phyloP scores from a whole-genome alignment of 2,888 invertebrate species.

The Pantelozetes paolii region DNA sequence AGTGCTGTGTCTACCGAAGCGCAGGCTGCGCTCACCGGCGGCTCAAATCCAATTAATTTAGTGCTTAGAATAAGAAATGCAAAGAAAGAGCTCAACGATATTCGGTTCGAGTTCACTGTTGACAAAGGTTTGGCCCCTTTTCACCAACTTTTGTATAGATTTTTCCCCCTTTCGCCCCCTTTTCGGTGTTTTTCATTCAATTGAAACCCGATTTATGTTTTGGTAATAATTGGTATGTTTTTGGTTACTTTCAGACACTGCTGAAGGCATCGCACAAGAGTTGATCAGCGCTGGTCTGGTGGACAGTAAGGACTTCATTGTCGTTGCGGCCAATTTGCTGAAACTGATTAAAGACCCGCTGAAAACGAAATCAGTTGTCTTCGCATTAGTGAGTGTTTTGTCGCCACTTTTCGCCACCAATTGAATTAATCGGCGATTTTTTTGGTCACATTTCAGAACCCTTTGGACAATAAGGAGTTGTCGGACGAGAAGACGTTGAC shows the following conservation, averaged over 20 bases:
- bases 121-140: slow-evolving; percentile 59
- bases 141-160: too few species aligned
- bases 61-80: slow-evolving; percentile 86
- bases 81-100: slow-evolving; percentile 88
- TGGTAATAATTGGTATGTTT: too few species aligned
- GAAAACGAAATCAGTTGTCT: slow-evolving; percentile 63
- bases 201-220: slow-evolving; percentile 7
- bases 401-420: too few species aligned
- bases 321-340: slow-evolving; percentile 89
- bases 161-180: too few species aligned
- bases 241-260: slow-evolving; percentile 53
- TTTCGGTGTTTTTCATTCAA: background rate
- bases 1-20: background rate
- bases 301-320: slow-evolving; percentile 79
- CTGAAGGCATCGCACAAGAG: slow-evolving; percentile 90
- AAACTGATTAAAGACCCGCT: slow-evolving; percentile 73
- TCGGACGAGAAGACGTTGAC: slow-evolving; percentile 90
- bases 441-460: slow-evolving; percentile 52
- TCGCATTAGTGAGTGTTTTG: slow-evolving; percentile 67
- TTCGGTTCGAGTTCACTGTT: slow-evolving; percentile 89
- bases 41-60: slow-evolving; percentile 63
- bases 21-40: too few species aligned
- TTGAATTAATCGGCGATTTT: too few species aligned
- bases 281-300: slow-evolving; percentile 91
- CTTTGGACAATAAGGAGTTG: slow-evolving; percentile 61